Evolutionary conservation across 1,140 invertebrate species (phyloP).

Genomic region (Mya arenaria): DNA sequence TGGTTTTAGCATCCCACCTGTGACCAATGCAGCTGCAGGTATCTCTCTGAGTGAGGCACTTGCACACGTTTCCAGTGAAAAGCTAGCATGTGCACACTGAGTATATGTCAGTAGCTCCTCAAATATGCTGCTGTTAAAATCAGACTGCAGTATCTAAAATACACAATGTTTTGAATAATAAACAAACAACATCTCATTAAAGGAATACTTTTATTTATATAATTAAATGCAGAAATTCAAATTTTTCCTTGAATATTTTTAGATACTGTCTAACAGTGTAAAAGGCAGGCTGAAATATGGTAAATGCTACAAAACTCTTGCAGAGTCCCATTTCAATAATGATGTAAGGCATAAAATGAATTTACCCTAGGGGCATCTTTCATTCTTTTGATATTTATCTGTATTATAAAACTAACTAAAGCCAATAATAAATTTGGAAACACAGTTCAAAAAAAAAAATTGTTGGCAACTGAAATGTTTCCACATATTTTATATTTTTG

Average conservation of each 20-base stretch:
- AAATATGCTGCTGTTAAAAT: constrained; percentile 77
- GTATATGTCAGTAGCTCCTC: constrained; percentile 74
- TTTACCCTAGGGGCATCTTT: too few relatives aligned
- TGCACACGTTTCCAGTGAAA: constrained; percentile 30
- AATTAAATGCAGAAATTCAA: background rate
- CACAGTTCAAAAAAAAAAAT: too few relatives aligned
- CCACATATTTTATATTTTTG: too few relatives aligned
- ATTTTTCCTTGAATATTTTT: background rate
- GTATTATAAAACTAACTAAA: too few relatives aligned
- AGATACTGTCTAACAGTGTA: background rate
- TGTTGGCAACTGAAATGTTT: too few relatives aligned
- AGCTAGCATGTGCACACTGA: constrained; percentile 49
- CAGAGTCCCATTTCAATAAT: too few relatives aligned
- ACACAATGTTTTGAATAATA: background rate
- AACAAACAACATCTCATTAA: background rate
- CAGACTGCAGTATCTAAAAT: constrained; percentile 71
- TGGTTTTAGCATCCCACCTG: constrained; percentile 60
- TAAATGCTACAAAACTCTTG: too few relatives aligned
- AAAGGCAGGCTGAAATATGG: background rate
- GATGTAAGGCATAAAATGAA: too few relatives aligned
- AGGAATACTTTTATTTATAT: background rate
- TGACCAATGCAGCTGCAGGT: constrained; percentile 77
- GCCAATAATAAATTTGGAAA: too few relatives aligned
- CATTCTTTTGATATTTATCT: too few relatives aligned
- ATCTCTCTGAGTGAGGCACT: constrained; percentile 63